Base-by-base conservation (phyloP, 1,140 invertebrate genomes). In the Artemia franciscana region DNA sequence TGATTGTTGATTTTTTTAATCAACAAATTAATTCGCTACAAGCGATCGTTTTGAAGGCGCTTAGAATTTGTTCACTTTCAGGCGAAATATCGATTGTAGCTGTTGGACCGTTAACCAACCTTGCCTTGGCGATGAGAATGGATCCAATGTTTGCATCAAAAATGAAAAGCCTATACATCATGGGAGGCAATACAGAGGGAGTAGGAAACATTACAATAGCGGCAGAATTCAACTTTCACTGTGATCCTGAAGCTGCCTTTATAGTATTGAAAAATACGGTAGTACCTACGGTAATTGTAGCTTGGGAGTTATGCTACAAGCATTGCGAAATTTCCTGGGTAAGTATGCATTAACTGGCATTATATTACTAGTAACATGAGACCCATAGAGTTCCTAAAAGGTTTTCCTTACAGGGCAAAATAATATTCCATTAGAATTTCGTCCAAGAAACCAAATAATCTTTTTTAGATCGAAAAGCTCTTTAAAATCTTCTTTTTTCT, bases 201-300 rank as follows among this genome's bases (percentile, higher is more conserved):
- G 65, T 74, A 9, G 81, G 82, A 5, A 79, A 80, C 60, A 66
- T 71, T 3, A 66, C 66, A 9, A 70, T 75, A 0, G 74, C 75
- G 7, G 73, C 78, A 0, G 83, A 85, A 70, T 84, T 80, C 67
- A 85, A 85, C 70, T 84, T 84, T 66, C 68, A 70, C 18, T 67
- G 70, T 59, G 83, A 84, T 67, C 82, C 82, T 1, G 79, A 82
- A 68, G 77, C 80, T 12, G 79, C 80, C 58, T 72, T 70, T 58
- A 76, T 84, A 24, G 75, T 79, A 4, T 66, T 78, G 62, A 68
- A 71, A 30, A 71, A 67, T 66, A 64, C 66, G 1, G 62, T 68
- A 23, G 72, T 68, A 58, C 64, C 64, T 4, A 63, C 71, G 0
- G 67, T 66, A 12, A 60, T 71, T 7, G 67, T 71, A 5, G 65